A percentile compares a stretch with the other conserved stretches of the same genome.
Evolutionary conservation across 1,140 invertebrate genomes (phyloP).

Genomic region (Acromyrmex echinatior): DNA sequence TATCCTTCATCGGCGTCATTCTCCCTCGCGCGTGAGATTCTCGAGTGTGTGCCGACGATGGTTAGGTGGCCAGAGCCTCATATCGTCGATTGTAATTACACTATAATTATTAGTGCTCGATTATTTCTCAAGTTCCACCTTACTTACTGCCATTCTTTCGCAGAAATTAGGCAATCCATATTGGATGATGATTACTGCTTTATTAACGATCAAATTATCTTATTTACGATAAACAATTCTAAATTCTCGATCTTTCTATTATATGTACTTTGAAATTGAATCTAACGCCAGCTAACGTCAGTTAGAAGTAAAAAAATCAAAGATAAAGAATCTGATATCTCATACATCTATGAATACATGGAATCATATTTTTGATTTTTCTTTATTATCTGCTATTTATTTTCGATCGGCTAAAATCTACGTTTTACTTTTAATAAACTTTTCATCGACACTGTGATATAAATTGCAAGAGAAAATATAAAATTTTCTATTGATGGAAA

Average conservation of each 20-base stretch:
- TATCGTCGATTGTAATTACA: conserved; percentile 44
- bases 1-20: conserved; percentile 68
- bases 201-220: neutral
- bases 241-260: neutral
- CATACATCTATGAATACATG: neutral
- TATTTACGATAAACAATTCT: neutral
- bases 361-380: neutral
- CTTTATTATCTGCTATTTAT: neutral
- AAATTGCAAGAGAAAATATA: neutral
- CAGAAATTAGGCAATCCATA: neutral
- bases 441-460: neutral
- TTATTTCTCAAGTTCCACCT: neutral
- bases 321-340: neutral
- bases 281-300: too few species aligned
- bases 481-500: neutral
- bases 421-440: neutral
- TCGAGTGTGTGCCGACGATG: conserved; percentile 12
- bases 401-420: neutral
- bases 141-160: neutral
- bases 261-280: conserved; percentile 12
- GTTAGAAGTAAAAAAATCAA: neutral
- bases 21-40: conserved; percentile 1
- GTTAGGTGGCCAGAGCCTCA: neutral
- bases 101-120: neutral
- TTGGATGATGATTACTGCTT: neutral